Percentiles rank a stretch among this genome's conserved stretches.
These are phyloP conservation scores for Probosciger aterrimus DNA, from an alignment of 2,113 vertebrate genomes.

Conservation along the genomic window DNA sequence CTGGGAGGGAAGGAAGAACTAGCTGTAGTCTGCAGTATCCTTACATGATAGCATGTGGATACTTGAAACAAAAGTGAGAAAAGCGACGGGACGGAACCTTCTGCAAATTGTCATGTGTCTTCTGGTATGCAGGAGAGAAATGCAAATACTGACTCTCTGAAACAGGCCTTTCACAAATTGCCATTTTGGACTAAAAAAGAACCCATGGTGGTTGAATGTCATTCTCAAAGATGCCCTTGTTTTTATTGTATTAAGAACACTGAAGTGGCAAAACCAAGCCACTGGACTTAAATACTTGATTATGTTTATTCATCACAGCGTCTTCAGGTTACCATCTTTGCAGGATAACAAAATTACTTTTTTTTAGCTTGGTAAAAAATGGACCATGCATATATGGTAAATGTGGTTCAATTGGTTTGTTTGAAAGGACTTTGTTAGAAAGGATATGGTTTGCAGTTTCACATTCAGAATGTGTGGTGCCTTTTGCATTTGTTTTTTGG, in stretches of 20 bases:
- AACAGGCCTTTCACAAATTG: neutral
- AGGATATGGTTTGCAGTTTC: neutral
- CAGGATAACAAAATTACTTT: neutral
- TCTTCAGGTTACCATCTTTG: neutral
- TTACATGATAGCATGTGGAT: neutral
- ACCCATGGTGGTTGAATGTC: neutral
- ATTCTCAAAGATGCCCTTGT: neutral
- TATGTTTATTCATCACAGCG: neutral
- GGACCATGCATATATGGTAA: neutral
- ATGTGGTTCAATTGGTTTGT: fast-evolving
- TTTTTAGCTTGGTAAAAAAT: neutral
- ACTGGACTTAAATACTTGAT: neutral
- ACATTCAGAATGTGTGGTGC: neutral
- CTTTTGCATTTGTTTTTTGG: neutral
- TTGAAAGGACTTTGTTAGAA: neutral
- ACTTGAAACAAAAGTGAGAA: neutral
- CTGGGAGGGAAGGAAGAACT: neutral
- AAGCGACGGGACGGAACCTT: neutral
- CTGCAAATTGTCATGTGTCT: neutral
- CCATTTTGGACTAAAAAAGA: neutral
- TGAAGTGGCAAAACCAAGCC: neutral
- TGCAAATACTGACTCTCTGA: neutral
- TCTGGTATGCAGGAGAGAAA: neutral
- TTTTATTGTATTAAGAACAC: neutral
- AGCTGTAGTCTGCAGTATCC: neutral